Percentiles rank a stretch among this genome's conserved stretches.
phyloP scores from a whole-genome alignment of 2,797 vertebrate species.

The Spheniscus humboldti region DNA sequence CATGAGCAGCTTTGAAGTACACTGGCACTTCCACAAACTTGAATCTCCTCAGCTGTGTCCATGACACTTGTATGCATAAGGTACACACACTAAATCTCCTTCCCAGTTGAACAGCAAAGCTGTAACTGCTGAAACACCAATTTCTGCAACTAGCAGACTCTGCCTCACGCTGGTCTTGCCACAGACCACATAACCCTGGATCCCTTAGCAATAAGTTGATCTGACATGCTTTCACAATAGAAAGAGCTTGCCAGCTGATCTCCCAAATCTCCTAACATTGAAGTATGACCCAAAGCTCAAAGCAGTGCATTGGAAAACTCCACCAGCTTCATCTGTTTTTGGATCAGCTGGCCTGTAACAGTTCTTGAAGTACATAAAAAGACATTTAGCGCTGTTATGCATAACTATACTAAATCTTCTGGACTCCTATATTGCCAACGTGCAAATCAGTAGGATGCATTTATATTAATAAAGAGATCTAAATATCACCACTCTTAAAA shows the following conservation, averaged over 20 bases:
- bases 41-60: background rate
- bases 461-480: background rate
- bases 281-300: background rate
- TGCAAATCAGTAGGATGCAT: background rate
- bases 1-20: background rate
- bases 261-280: background rate
- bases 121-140: background rate
- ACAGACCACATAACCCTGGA: background rate
- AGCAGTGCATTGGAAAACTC: background rate
- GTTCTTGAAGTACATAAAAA: background rate
- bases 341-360: background rate
- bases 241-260: background rate
- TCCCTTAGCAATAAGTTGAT: background rate
- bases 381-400: background rate
- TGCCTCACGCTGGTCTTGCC: background rate
- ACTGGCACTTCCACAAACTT: background rate
- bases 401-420: background rate
- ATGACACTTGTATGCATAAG: background rate
- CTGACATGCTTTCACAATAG: background rate
- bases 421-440: rapidly evolving
- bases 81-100: background rate
- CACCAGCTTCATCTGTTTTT: background rate
- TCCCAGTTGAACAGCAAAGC: background rate
- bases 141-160: background rate
- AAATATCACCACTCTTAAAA: background rate